These are phyloP conservation scores for Hirtodrosophila alboralis DNA, from an alignment of 2,888 invertebrate genomes.

Conservation along the genomic window DNA sequence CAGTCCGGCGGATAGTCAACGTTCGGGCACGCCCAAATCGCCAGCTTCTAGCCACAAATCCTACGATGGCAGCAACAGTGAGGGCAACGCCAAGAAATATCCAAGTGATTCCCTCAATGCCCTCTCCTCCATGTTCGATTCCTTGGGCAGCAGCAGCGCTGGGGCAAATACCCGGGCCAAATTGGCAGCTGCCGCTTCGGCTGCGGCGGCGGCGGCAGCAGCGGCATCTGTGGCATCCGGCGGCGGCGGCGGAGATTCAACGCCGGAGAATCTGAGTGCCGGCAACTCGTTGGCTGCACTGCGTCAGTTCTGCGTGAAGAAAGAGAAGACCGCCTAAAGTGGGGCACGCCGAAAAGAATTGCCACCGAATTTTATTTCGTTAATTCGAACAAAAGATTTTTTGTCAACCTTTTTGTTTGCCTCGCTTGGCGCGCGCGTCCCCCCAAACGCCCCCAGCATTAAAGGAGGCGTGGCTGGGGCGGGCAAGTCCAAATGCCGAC, in stretches of 20 bases:
- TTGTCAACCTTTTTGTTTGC: slow-evolving; percentile 78
- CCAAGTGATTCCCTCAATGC: slow-evolving; percentile 90
- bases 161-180: slow-evolving; percentile 71
- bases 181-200: slow-evolving; percentile 84
- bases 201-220: slow-evolving; percentile 22
- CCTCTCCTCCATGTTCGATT: slow-evolving; percentile 95
- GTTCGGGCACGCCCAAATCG: slow-evolving; percentile 91
- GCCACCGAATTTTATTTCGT: slow-evolving; percentile 71
- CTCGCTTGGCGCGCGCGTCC: slow-evolving; percentile 43
- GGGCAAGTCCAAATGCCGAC: not conserved
- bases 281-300: slow-evolving; percentile 97
- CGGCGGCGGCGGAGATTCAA: slow-evolving; percentile 18
- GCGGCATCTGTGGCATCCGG: not conserved
- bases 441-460: not conserved
- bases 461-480: no score
- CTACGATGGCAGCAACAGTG: slow-evolving; percentile 82
- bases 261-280: slow-evolving; percentile 81
- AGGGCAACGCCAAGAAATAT: slow-evolving; percentile 84
- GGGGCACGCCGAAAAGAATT: slow-evolving; percentile 37
- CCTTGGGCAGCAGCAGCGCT: slow-evolving; percentile 85
- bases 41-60: slow-evolving; percentile 85
- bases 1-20: slow-evolving; percentile 90
- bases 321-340: slow-evolving; percentile 87
- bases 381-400: slow-evolving; percentile 71
- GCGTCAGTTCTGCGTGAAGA: slow-evolving; percentile 98